Evolutionary conservation across 2,797 vertebrate genomes (phyloP).

Genomic region (Sparus aurata): DNA sequence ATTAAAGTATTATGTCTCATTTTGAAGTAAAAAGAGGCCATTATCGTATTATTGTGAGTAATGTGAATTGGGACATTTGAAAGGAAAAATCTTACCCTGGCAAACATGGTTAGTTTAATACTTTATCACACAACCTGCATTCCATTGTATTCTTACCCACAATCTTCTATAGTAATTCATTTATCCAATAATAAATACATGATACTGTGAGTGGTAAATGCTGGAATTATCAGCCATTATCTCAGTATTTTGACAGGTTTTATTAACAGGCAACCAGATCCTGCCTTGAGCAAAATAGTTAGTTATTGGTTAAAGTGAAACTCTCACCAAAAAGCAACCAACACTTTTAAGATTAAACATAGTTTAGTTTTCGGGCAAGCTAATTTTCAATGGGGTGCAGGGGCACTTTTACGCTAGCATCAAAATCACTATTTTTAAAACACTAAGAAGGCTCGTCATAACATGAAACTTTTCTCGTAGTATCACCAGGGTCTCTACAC

Average conservation of each 20-base stretch:
- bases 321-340: no score
- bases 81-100: not conserved
- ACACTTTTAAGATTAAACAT: no score
- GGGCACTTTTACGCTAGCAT: no score
- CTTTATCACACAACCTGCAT: not conserved
- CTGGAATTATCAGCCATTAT: not conserved
- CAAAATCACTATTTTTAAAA: no score
- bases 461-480: no score
- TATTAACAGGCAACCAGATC: not conserved
- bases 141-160: not conserved
- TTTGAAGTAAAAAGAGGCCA: not conserved
- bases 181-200: not conserved
- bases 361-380: no score
- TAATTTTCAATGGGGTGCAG: no score
- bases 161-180: not conserved
- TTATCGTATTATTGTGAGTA: not conserved
- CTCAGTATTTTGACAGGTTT: not conserved
- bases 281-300: no score
- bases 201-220: not conserved
- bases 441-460: no score
- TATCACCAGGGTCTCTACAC: no score
- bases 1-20: constrained; percentile 1
- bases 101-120: not conserved
- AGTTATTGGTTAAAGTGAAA: no score
- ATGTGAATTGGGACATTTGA: not conserved